These are phyloP conservation scores for Chloroclysta siterata DNA, from an alignment of 2,888 invertebrate species.

Conservation along the genomic window DNA sequence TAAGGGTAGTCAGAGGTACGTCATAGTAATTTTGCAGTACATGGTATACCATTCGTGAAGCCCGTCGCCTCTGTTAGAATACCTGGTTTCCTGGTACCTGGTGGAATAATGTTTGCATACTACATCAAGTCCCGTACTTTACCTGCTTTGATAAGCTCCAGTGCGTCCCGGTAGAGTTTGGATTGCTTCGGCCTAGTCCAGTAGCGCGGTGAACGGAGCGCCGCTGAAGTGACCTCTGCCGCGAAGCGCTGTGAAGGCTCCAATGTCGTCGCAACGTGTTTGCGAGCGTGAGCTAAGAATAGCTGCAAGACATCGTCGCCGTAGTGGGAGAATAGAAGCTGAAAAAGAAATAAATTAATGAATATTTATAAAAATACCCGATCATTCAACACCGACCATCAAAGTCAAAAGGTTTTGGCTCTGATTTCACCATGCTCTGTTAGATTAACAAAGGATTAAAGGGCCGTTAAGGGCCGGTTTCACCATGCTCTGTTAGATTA, in stretches of 20 bases:
- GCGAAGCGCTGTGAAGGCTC: conserved; percentile 93
- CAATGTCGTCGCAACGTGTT: conserved; percentile 87
- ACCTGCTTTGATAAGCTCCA: conserved; percentile 87
- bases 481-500: no score
- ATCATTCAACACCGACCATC: no score
- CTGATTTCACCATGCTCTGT: no score
- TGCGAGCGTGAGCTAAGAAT: conserved; percentile 87
- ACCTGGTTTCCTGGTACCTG: no score
- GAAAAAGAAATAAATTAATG: conserved; percentile 10
- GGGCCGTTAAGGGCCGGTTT: no score
- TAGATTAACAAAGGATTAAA: no score
- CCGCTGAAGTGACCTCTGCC: conserved; percentile 90
- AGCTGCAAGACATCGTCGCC: conserved; percentile 87
- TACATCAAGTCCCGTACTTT: not conserved
- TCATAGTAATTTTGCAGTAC: no score
- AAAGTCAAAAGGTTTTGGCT: no score
- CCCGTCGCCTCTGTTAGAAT: no score
- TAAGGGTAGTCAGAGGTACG: no score
- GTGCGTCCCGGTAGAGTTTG: conserved; percentile 85
- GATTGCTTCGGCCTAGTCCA: conserved; percentile 88
- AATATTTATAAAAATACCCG: not conserved
- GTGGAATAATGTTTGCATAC: no score
- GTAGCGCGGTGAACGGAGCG: conserved; percentile 92
- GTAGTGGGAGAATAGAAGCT: conserved; percentile 91
- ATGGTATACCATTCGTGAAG: no score